Conservation (phyloP, 37 sponge, comb jelly and placozoan species). For the Cliona cf. orientalis region DNA sequence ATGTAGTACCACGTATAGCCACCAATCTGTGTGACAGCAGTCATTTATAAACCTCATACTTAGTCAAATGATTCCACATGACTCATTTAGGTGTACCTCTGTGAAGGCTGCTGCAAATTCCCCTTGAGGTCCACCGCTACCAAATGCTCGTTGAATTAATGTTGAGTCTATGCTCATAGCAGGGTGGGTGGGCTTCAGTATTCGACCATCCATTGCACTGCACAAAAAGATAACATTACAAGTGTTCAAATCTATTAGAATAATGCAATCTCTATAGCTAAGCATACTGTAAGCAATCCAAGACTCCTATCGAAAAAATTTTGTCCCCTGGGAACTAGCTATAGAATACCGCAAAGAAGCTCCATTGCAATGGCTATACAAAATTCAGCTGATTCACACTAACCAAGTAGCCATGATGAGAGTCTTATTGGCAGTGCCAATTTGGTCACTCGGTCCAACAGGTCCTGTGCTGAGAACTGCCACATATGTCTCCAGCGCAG, state of each 20-base stretch:
- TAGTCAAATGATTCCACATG: not conserved
- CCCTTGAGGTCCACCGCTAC: constrained; percentile 63
- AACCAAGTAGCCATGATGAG: constrained; percentile 81
- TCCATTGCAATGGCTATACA: too few species aligned
- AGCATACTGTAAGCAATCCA: not conserved
- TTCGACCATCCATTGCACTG: constrained; percentile 67
- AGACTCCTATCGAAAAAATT: not conserved
- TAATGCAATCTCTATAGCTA: not conserved
- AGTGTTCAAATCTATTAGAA: too few species aligned
- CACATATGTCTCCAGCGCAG: constrained; percentile 66
- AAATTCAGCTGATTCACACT: not conserved
- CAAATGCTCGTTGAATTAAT: constrained; percentile 68
- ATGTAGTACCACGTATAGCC: constrained; percentile 60
- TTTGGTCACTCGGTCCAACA: constrained; percentile 67
- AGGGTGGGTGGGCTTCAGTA: constrained; percentile 76
- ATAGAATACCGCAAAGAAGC: not conserved
- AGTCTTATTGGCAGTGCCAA: constrained; percentile 37
- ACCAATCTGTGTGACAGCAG: constrained; percentile 24
- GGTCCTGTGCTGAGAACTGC: constrained; percentile 77
- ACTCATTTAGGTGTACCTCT: constrained; percentile 33
- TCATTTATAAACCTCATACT: not conserved
- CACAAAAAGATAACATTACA: too few species aligned
- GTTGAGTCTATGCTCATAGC: constrained; percentile 72
- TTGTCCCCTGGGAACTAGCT: not conserved
- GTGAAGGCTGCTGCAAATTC: constrained; percentile 62